These are phyloP conservation scores for Neopipo cinnamomea DNA, from an alignment of 2,113 vertebrate species.

Conservation along the genomic window DNA sequence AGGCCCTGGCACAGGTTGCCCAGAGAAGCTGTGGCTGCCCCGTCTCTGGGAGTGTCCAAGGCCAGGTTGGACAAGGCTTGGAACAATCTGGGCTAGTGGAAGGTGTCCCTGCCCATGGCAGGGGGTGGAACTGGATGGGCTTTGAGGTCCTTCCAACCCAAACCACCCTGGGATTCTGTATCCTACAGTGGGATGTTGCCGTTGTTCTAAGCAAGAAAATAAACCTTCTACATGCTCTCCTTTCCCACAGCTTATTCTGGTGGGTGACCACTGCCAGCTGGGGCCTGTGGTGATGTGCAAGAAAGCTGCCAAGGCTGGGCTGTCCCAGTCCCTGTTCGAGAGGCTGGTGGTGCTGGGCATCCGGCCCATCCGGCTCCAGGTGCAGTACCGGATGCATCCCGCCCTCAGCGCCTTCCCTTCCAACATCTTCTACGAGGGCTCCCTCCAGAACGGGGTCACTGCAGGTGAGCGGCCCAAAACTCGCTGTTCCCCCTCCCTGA, in stretches of 20 bases:
- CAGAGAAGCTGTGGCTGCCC: neutral
- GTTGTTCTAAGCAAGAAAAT: accelerated
- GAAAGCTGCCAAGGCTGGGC: conserved; percentile 94
- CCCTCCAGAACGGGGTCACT: conserved; percentile 94
- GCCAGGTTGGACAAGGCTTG: neutral
- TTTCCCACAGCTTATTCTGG: conserved; percentile 87
- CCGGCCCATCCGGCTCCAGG: conserved; percentile 94
- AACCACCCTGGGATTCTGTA: accelerated
- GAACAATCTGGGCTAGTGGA: accelerated
- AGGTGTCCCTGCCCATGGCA: neutral
- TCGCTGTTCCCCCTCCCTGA: neutral
- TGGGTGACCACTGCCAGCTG: conserved; percentile 97
- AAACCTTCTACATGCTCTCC: neutral
- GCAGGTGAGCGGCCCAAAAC: conserved; percentile 76
- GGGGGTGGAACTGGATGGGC: accelerated
- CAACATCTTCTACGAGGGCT: conserved; percentile 99
- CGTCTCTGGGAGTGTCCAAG: neutral
- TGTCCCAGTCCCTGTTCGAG: conserved; percentile 95
- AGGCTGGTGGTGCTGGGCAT: conserved; percentile 96
- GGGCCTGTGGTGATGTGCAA: conserved; percentile 99
- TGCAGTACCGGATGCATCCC: conserved; percentile 98
- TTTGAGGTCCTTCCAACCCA: neutral
- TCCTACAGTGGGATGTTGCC: neutral
- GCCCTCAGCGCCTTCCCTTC: conserved; percentile 97
- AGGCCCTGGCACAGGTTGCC: neutral